These are phyloP conservation scores for Cyrtonyx montezumae DNA, from an alignment of 2,113 vertebrate species.

Conservation along the genomic window DNA sequence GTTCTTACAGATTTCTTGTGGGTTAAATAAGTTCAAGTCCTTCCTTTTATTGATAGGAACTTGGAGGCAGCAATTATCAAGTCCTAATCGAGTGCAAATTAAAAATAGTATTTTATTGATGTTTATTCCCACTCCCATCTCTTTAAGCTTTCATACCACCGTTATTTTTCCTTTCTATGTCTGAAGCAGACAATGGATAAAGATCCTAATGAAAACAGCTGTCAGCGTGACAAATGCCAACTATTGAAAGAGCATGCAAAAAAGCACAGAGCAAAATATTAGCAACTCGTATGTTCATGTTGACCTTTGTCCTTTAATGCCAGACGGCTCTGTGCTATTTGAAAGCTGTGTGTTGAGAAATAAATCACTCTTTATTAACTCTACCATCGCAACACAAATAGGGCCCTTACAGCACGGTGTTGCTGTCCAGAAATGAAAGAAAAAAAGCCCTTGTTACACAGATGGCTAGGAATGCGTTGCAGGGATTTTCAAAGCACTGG, in stretches of 20 bases:
- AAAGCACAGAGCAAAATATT: neutral
- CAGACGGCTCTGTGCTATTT: neutral
- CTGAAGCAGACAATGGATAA: slow-evolving; percentile 9
- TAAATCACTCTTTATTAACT: neutral
- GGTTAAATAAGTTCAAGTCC: neutral
- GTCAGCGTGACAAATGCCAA: neutral
- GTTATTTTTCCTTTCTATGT: neutral
- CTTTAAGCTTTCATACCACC: neutral
- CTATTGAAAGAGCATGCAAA: neutral
- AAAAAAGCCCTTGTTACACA: neutral
- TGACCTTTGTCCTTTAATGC: neutral
- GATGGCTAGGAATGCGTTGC: neutral
- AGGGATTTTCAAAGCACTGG: neutral
- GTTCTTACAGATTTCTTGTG: neutral
- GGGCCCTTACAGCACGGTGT: neutral
- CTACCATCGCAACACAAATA: neutral
- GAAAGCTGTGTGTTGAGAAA: neutral
- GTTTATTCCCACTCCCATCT: neutral
- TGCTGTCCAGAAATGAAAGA: neutral
- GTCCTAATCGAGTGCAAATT: neutral
- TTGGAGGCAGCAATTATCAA: neutral
- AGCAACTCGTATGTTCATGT: neutral
- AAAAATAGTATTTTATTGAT: neutral
- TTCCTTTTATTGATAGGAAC: neutral
- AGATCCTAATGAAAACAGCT: neutral